Evolutionary conservation across 2,113 vertebrate genomes (phyloP), one percentile per base, ranked within the genome.

Genomic region (Salvator merianae): DNA sequence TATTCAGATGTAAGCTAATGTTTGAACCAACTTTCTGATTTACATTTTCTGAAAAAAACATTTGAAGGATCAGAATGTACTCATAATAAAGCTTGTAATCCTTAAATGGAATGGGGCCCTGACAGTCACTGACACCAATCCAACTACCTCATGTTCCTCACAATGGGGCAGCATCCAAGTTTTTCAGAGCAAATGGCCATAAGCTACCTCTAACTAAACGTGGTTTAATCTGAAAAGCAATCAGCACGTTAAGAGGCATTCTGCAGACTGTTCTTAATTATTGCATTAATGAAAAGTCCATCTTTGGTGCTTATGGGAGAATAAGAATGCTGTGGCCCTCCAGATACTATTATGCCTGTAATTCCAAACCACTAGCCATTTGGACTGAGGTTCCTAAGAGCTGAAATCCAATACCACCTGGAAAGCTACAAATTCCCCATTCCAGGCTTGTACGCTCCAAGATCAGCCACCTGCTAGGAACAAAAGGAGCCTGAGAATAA

Each of bases 201-300:
- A 59, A 59, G 55, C 5, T 59, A 16, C 26, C 36, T 87, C 32
- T 68, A 20, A 47, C 72, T 0, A 1, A 65, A 55, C 50, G 63
- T 1, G 9, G 38, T 85, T 91, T 85, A 88, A 86, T 87, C 66
- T 12, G 89, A 84, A 92, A 74, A 88, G 73, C 10, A 88, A 38
- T 68, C 83, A 84, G 88, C 86, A 92, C 89, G 88, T 68, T 68
- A n/a, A 78, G 0, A 7, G 80, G 87, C 2, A 59, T 16, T 55
- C 53, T 55, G 79, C 0, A 1, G 79, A 20, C 83, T 69, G 66
- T 78, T 87, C 53, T 83, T 88, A 93, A 92, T 92, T 91, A 94
- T 89, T 80, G 70, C 38, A 84, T 84, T 87, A 93, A 91, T 89
- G 87, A 90, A 90, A 82, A 91, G 78, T 72, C 69, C 62, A 79